Conservation (phyloP, 2,888 invertebrate species). For the Lepidochitona cinerea region DNA sequence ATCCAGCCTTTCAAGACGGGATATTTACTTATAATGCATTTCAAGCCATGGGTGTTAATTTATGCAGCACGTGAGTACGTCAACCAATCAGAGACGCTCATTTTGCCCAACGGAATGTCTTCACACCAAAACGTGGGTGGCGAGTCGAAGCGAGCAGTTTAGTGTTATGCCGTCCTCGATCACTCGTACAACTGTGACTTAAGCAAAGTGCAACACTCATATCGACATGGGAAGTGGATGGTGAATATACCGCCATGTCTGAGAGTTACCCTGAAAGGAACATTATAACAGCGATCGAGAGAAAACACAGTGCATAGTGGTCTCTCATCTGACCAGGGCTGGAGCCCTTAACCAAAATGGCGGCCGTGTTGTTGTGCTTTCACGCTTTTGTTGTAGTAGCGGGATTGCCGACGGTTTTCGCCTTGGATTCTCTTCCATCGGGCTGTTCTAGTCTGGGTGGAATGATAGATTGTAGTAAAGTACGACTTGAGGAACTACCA, state of each 20-base stretch:
- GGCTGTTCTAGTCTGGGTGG: not conserved
- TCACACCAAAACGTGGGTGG: conserved; percentile 4
- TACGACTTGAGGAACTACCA: not conserved
- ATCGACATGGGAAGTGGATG: not conserved
- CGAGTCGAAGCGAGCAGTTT: not conserved
- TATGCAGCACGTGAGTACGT: conserved; percentile 1
- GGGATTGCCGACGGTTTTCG: not conserved
- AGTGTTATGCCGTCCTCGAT: not conserved
- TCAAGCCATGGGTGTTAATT: conserved; percentile 8
- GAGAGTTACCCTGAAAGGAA: conserved; percentile 2
- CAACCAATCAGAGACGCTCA: not conserved
- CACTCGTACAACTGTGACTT: not conserved
- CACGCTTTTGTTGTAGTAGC: not conserved
- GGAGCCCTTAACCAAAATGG: not conserved
- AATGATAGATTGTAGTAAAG: not conserved
- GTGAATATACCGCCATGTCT: not conserved
- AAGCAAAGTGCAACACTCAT: not conserved
- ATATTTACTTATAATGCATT: conserved; percentile 4
- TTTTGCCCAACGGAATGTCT: not conserved
- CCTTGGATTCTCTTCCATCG: not conserved
- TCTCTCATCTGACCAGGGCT: not conserved
- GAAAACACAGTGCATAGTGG: not conserved
- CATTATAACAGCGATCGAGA: not conserved
- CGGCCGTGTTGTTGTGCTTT: conserved; percentile 3
- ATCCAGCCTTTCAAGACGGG: no score